Percentiles rank a stretch among this genome's conserved stretches.
phyloP scores from a whole-genome alignment of 2,113 vertebrate species.

The Cochlearius cochlearius region DNA sequence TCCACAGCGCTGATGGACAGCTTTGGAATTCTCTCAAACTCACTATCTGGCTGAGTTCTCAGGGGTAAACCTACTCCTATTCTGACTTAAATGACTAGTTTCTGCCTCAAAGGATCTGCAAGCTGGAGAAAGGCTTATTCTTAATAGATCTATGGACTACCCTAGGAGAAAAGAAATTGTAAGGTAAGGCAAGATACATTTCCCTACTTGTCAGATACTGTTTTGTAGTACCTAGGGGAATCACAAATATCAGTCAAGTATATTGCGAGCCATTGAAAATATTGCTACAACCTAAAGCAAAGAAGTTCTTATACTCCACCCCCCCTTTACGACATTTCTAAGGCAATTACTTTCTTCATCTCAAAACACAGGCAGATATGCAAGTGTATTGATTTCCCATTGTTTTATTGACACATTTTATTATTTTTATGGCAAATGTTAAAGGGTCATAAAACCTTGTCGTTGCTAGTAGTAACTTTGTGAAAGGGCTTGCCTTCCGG shows the following conservation, averaged over 20 bases:
- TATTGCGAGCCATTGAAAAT: not conserved
- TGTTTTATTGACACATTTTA: not conserved
- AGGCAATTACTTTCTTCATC: not conserved
- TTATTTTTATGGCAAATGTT: not conserved
- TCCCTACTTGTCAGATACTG: constrained; percentile 37
- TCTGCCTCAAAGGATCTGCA: constrained; percentile 54
- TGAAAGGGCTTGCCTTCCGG: not conserved
- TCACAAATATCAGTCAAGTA: not conserved
- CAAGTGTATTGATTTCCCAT: not conserved
- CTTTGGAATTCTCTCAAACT: not conserved
- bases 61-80: not conserved
- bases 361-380: not conserved
- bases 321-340: not conserved
- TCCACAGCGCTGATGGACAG: not conserved
- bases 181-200: constrained; percentile 63
- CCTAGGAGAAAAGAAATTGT: constrained; percentile 55
- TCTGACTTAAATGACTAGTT: constrained; percentile 18
- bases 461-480: not conserved
- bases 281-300: not conserved
- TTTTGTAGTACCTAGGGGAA: not conserved
- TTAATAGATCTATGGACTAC: constrained; percentile 63
- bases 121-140: constrained; percentile 58
- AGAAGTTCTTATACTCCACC: not conserved
- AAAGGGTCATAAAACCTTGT: not conserved
- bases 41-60: not conserved